Evolutionary conservation across 2,113 vertebrate species (phyloP), one percentile per base, ranked within the genome.

Genomic region (Phyllopteryx taeniolatus): DNA sequence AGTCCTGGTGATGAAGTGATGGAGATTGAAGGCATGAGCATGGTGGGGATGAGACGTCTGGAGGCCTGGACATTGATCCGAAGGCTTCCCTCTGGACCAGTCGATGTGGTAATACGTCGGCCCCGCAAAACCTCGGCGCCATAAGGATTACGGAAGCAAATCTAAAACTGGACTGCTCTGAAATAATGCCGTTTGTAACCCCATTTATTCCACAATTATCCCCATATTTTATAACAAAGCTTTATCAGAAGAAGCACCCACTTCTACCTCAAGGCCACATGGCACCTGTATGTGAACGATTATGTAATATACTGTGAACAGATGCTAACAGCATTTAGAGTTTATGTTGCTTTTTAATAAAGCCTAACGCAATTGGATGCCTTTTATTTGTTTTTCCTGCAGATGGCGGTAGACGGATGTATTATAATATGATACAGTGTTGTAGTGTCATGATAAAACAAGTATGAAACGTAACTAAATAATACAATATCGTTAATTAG

Each of bases 11-110:
- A 94, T 65, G 89, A 92, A 80, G 20, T 94, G 8, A 15, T 93
- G 27, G 87, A 92, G 84, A 82, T 94, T 3, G 60, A 87, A 22
- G 90, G 90, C 22, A 77, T 79, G 19, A 89, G 83, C 27, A 53
- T 91, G 81, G 64, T 67, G 59, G 90, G 86, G 4, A 87, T 92
- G 84, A 91, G 90, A 68, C 89, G 93, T 17, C 65, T 93, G 31
- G 92, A 94, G 66, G 92, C 82, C 53, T 94, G 92, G 93, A 87
- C 85, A 51, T 65, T 93, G 62, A 93, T 94, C 60, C 90, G 84
- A 79, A 75, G 43, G 53, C 88, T 94, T 15, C 88, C 91, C 8
- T 12, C 83, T 10, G 93, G 93, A 9, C 91, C 92, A 5, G 92
- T 93, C 66, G 83, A 88, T 15, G 78, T 94, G 62, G 72, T 93